These are phyloP conservation scores for Gastracanthus pulcherrimus DNA, from an alignment of 2,888 invertebrate species.

Conservation along the genomic window DNA sequence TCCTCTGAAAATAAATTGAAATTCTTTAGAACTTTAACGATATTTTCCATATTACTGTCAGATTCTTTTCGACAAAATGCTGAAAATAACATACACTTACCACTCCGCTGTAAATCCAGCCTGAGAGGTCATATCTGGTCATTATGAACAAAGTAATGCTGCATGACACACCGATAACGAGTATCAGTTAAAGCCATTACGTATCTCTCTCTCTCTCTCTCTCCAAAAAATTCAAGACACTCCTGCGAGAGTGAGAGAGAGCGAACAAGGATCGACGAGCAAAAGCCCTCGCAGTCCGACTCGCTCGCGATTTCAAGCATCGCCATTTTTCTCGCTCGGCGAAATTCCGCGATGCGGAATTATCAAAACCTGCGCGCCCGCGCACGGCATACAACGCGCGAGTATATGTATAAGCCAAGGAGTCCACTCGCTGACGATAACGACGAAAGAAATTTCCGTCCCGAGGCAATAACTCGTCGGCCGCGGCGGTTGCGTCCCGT, in stretches of 20 bases:
- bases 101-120: neutral
- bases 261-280: too few species aligned
- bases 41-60: too few species aligned
- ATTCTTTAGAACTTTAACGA: too few species aligned
- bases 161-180: conserved; percentile 42
- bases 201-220: neutral
- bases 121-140: conserved; percentile 10
- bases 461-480: conserved; percentile 43
- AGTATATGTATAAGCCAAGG: neutral
- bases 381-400: neutral
- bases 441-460: conserved; percentile 37
- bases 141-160: conserved; percentile 40
- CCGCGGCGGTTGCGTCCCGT: neutral
- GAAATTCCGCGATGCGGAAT: conserved; percentile 25
- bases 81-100: too few species aligned
- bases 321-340: conserved; percentile 2
- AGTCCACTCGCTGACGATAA: conserved; percentile 14
- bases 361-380: conserved; percentile 16
- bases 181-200: conserved; percentile 56
- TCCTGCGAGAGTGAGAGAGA: too few species aligned
- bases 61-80: too few species aligned
- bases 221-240: too few species aligned
- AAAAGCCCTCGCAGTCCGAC: neutral
- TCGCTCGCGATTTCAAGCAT: neutral
- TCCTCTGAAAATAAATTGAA: too few species aligned